Conservation (phyloP, 1,140 invertebrate species). For the Philopotamus ludificatus region DNA sequence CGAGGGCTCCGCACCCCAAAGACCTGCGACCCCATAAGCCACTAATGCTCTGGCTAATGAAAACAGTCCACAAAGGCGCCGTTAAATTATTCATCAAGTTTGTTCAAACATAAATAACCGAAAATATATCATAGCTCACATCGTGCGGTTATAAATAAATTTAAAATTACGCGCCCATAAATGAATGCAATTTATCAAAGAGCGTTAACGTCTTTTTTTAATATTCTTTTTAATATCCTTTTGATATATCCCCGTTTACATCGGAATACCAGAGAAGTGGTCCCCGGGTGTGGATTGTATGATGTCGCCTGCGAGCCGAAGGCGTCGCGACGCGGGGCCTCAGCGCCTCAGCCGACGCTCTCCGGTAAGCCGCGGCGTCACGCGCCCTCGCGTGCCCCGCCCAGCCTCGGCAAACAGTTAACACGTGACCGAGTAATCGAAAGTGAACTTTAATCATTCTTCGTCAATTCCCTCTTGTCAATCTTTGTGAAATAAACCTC, state of each 20-base stretch:
- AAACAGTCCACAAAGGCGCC: neutral
- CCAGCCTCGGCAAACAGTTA: conserved; percentile 30
- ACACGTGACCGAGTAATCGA: conserved; percentile 40
- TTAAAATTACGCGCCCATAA: too few relatives aligned
- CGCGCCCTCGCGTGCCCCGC: conserved; percentile 30
- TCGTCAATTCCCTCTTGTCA: conserved; percentile 39
- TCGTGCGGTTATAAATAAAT: too few relatives aligned
- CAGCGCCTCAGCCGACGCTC: neutral
- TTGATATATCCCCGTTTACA: too few relatives aligned
- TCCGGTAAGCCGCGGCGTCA: neutral
- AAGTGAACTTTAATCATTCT: conserved; percentile 40
- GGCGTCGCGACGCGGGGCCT: neutral
- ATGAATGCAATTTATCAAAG: too few relatives aligned
- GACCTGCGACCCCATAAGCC: neutral
- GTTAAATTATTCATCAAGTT: neutral
- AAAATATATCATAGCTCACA: neutral
- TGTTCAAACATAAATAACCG: neutral
- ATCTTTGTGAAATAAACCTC: conserved; percentile 30
- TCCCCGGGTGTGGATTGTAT: neutral
- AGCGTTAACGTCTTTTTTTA: too few relatives aligned
- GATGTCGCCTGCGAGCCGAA: too few relatives aligned
- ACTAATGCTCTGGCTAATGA: too few relatives aligned
- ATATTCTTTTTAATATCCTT: too few relatives aligned
- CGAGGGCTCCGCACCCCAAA: neutral
- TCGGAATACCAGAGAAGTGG: too few relatives aligned